Evolutionary conservation across 1,140 invertebrate genomes (phyloP), one percentile per base, ranked within the genome.

Genomic region (Coenobita brevimanus): DNA sequence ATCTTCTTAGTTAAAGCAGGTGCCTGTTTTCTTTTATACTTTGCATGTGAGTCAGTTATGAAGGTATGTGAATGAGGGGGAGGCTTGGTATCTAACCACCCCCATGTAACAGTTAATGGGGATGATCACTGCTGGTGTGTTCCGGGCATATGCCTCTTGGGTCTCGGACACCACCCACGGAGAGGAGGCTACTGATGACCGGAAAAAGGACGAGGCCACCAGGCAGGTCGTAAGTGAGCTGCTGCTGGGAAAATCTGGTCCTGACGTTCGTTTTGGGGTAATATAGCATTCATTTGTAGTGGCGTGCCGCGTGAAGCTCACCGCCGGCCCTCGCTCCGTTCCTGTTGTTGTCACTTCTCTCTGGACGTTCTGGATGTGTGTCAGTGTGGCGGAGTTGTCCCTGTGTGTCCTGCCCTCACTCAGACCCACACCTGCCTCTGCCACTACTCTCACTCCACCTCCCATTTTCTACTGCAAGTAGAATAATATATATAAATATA

Each of bases 151-250:
- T 87, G 64, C 76, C 76, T 69, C 85, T 38, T 87, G 85, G 85
- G 2, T 87, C 38, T 69, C 76, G 50, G 85, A 87, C 43, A 87
- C 85, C 50, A 21, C 64, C 67, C 43, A 54, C 13, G 64, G 41
- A 69, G 62, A 54, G 10, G 33, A n/a, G 13, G 67, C 60, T 64
- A 1, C 50, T n/a, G 69, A 81, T 41, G 50, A 50, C 38, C 4
- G 8, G 30, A 80, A 81, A 64, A 81, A 60, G 17, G 38, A 80
- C 50, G 36, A 50, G 17, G 73, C 75, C 62, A 87, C 85, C 41
- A 87, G 75, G 78, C 85, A 87, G 85, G 85, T 87, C 78, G 85
- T 87, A 87, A 87, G 85, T 87, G 41, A 87, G 85, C 76, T 38
- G 85, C 85, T 87, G 60, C 57, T 87, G 62, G 85, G 85, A 46